Base-by-base conservation (phyloP, 37 sponge, comb jelly and placozoan genomes). In the Ephydatia muelleri region DNA sequence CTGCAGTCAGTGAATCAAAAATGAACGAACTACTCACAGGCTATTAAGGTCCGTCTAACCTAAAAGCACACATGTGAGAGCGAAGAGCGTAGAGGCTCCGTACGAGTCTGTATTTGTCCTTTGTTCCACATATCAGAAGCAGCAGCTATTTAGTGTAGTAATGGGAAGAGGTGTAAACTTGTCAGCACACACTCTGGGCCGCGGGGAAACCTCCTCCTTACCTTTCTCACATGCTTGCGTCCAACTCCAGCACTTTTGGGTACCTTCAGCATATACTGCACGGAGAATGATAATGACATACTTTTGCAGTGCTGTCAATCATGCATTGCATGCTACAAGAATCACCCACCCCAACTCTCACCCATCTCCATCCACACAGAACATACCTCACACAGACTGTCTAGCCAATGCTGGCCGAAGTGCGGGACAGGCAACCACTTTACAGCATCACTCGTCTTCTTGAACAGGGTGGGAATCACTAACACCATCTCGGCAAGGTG, bases 41-140 rank as follows among this genome's bases (percentile, higher is more conserved):
- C 79, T 49, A 8, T 38, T 43, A 6, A 49, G 49, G 8, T 3
- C 49, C 79, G 70, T 38, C 39, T 30, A 31, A 76, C 79, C 74
- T 71, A 64, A 91, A 68, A 34, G 68, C 37, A 28, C 49, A 70
- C 29, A 93, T 83, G 83, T 88, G 68, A 70, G 30, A 84, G 64
- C 65, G 75, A 68, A 93, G 86, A 40, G 80, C 74, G 68, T 97
- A 86, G 13, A 95, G 31, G 73, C 95, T 95, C 37, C 95, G 28
- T 2, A 88, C 78, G 3, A 77, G 86, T 40, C 97, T 88, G 49
- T 92, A 97, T 23, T 85, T 84, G 22, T 97, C 95, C 67, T 95
- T 95, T 0, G 97, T 92, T 12, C 95, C 95, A 89, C 93, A 94
- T 23, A 97, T 75, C 49, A 65, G 88, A 26, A 97, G 38, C 65